Evolutionary conservation across 2,888 invertebrate genomes (phyloP).

Genomic region (Metellina segmentata): DNA sequence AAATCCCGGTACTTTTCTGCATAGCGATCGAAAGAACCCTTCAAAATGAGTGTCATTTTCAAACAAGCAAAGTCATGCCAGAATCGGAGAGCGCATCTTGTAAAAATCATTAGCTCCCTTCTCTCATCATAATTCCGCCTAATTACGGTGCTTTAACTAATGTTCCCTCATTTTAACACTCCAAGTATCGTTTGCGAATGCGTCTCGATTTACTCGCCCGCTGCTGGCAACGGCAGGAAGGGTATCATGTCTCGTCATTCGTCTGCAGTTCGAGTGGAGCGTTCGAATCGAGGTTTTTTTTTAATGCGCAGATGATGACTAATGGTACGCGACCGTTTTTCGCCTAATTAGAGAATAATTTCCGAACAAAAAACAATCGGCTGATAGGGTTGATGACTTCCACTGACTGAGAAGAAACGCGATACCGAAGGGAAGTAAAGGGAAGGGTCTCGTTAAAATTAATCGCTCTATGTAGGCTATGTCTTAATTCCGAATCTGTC

Average conservation of each 20-base stretch:
- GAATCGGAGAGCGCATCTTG: conserved; percentile 38
- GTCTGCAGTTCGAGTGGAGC: too few species aligned
- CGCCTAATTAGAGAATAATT: not conserved
- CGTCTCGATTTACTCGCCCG: not conserved
- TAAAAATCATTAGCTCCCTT: conserved; percentile 58
- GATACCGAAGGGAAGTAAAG: not conserved
- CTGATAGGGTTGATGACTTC: not conserved
- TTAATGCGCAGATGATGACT: not conserved
- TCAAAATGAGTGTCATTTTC: conserved; percentile 16
- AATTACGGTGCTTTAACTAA: conserved; percentile 47
- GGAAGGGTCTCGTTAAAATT: not conserved
- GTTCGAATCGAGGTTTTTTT: not conserved
- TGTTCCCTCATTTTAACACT: conserved; percentile 55
- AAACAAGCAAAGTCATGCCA: conserved; percentile 44
- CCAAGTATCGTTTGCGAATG: conserved; percentile 14
- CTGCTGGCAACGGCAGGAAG: too few species aligned
- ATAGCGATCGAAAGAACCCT: not conserved
- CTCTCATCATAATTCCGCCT: conserved; percentile 42
- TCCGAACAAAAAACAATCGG: not conserved
- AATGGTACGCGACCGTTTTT: not conserved
- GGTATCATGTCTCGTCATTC: too few species aligned
- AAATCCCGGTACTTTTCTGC: conserved; percentile 2
- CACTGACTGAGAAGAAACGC: not conserved
- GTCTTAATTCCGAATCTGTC: too few species aligned
- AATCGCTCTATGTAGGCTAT: not conserved